Conservation (phyloP, 2,113 vertebrate species). For the Pedionomus torquatus region DNA sequence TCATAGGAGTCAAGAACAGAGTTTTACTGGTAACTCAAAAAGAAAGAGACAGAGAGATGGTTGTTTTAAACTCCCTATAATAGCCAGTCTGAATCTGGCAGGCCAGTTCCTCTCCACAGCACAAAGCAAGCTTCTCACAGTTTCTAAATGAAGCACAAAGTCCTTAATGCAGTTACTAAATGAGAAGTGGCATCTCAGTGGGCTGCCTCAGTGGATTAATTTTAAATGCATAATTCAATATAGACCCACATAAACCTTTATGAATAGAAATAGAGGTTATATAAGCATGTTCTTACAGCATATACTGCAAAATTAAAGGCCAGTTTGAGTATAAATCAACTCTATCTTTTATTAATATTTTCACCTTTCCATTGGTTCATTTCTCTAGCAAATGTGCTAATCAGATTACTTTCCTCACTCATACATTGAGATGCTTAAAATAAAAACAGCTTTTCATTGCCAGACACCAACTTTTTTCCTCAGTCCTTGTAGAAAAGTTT, state of each 20-base stretch:
- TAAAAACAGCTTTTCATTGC: slow-evolving; percentile 6
- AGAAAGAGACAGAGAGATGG: slow-evolving; percentile 12
- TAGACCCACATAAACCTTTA: slow-evolving; percentile 69
- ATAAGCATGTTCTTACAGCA: slow-evolving; percentile 60
- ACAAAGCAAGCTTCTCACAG: slow-evolving; percentile 53
- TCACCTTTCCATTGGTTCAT: slow-evolving; percentile 39
- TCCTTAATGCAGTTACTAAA: slow-evolving; percentile 62
- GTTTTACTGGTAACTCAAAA: background rate
- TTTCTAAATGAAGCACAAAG: slow-evolving; percentile 64
- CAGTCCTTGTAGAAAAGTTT: background rate
- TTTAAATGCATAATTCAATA: slow-evolving; percentile 69
- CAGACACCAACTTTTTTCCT: background rate
- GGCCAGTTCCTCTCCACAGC: slow-evolving; percentile 33
- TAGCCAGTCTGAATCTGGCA: slow-evolving; percentile 24
- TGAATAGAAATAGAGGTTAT: slow-evolving; percentile 64
- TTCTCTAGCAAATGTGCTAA: slow-evolving; percentile 28
- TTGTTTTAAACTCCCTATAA: slow-evolving; percentile 25
- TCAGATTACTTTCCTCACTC: slow-evolving; percentile 32
- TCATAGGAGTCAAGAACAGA: background rate
- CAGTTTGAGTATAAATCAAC: slow-evolving; percentile 48
- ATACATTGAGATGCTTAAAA: slow-evolving; percentile 17
- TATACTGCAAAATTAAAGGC: slow-evolving; percentile 49
- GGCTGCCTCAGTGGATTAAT: slow-evolving; percentile 70
- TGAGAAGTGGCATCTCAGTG: slow-evolving; percentile 68
- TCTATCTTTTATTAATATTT: slow-evolving; percentile 40